Base-by-base conservation (phyloP, 2,888 invertebrate species). In the Pemphredon lugubris region DNA sequence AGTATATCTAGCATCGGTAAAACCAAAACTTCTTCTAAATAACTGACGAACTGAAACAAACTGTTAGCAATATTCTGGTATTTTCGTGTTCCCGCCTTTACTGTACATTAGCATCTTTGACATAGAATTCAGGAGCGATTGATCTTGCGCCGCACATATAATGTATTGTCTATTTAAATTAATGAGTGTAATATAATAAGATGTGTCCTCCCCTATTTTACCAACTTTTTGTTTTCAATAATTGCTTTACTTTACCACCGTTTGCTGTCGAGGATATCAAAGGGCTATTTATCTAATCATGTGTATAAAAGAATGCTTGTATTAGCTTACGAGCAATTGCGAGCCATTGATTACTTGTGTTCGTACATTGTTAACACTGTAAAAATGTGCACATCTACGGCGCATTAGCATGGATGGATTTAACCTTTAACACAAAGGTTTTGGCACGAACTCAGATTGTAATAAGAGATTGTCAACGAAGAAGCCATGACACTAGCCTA, bases 401-500 rank as follows among this genome's bases (percentile, higher is more conserved):
- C 21, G 39, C 39, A 48, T 60, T 58, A 50, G 59, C n/a, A 44
- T 59, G 55, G 58, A 66, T 54, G 66, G 69, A 65, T 75, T 79
- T 75, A 82, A 75, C 61, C 47, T 73, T 55, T 70, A 70, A 66
- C 37, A 64, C 47, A 53, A 77, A 53, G 58, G 48, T 66, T 65
- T 42, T 76, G 60, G 65, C 57, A 65, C 37, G 47, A 50, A 71
- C 70, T 59, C 45, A 34, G 54, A 34, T 42, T 71, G 55, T 58
- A 30, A 71, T 45, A 48, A 50, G 37, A 45, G 11, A 45, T 59
- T 50, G 26, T 65, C 48, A 63, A 70, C 34, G 59, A 61, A 50
- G n/a, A 73, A 63, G 73, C 81, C 83, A 82, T 86, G 84, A 83
- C 82, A 80, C 73, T 82, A 84, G 86, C 84, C 86, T 86, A 87